phyloP scores from a whole-genome alignment of 53 echinoderm and acorn worm species.

The Hippasteria phrygiana region DNA sequence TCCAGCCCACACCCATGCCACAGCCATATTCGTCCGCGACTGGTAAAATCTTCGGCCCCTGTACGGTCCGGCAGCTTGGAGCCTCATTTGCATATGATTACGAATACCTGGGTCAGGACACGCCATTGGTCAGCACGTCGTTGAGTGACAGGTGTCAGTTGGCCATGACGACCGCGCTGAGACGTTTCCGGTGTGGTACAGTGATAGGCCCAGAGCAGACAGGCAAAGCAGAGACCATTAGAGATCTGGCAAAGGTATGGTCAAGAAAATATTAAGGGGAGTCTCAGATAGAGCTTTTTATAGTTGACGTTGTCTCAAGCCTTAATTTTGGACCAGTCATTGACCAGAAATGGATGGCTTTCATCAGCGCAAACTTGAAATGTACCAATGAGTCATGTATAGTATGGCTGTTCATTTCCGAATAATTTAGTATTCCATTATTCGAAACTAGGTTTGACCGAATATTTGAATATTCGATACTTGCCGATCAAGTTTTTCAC shows the following conservation, averaged over 20 bases:
- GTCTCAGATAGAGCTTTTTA: too few relatives aligned
- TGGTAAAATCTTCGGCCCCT: conserved; percentile 77
- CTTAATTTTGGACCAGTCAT: too few relatives aligned
- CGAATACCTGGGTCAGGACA: conserved; percentile 84
- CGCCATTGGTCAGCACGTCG: conserved; percentile 80
- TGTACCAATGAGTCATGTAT: too few relatives aligned
- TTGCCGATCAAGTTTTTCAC: too few relatives aligned
- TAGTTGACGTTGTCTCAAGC: too few relatives aligned
- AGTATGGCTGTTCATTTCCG: too few relatives aligned
- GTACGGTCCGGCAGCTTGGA: conserved; percentile 78
- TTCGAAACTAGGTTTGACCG: too few relatives aligned
- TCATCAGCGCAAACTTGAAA: too few relatives aligned
- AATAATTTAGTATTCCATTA: too few relatives aligned
- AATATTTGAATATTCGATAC: too few relatives aligned
- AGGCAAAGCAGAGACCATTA: conserved; percentile 84
- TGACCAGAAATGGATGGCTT: too few relatives aligned
- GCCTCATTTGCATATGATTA: conserved; percentile 91
- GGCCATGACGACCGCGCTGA: conserved; percentile 81
- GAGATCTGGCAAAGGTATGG: conserved; percentile 82
- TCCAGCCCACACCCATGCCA: conserved; percentile 1
- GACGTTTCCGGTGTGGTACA: conserved; percentile 82
- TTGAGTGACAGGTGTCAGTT: conserved; percentile 94
- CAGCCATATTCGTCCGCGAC: conserved; percentile 30
- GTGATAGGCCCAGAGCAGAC: conserved; percentile 81
- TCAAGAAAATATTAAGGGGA: too few relatives aligned